Base-by-base conservation (phyloP, 1,140 invertebrate genomes). In the Belonocnema kinseyi region DNA sequence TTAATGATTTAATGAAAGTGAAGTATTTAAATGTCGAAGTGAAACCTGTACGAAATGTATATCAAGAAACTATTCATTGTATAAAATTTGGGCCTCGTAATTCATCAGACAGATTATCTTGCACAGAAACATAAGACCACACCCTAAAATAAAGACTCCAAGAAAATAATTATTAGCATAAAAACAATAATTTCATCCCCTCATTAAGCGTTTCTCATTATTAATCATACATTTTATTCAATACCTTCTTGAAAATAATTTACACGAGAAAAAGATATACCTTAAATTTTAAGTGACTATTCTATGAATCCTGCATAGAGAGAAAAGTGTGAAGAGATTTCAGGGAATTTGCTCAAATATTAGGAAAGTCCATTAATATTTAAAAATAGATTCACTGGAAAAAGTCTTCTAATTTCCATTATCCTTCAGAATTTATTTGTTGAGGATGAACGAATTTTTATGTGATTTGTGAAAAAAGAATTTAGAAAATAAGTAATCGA, bases 61-160 rank as follows among this genome's bases (percentile, higher is more conserved):
- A 66, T 12, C 14, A 40, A 66, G 33, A 26, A 66, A 33, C 33
- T 66, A 33, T 66, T 66, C 40, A 66, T 66, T 66, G 61, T 66
- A 66, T 66, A 66, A 40, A 66, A 16, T 66, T 66, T 66, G 12
- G 4, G 40, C 46, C 26, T 66, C 33, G 61, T 66, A 66, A 13
- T 66, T 40, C 61, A 66, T 66, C 26, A 66, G n/a, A n/a, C 12
- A 40, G 61, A 46, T 66, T 66, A 40, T 66, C 61, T 66, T 66
- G 26, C 33, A n/a, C 61, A 33, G 26, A 46, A 40, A 66, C 61
- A 66, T 16, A 33, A 66, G 26, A 40, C 7, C 26, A 46, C 40
- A 66, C 40, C 8, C 0, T 46, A 40, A 26, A 66, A 66, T 66
- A 66, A 66, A 66, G 61, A 66, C 33, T 66, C 40, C 40, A 66